Evolutionary conservation across 2,113 vertebrate genomes (phyloP), one percentile per base, ranked within the genome.

Genomic region (Misgurnus anguillicaudatus): DNA sequence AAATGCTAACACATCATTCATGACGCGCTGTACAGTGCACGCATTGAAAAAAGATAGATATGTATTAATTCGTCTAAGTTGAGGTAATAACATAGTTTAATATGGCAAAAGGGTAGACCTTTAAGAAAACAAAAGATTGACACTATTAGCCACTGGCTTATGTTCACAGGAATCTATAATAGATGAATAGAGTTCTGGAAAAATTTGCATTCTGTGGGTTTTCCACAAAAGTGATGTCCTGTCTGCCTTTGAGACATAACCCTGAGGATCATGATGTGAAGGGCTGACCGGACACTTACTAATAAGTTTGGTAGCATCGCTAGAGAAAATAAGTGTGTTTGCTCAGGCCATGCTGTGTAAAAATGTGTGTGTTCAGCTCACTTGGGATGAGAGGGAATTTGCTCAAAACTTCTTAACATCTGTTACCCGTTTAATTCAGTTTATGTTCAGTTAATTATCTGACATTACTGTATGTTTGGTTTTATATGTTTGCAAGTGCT

Each of bases 271-370:
- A 57, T 5, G 19, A 65, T 24, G 65, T 10, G 66, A 72, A 72
- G 0, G 80, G 36, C 31, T 82, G 39, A 42, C 51, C 5, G 47
- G 76, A 75, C 42, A 55, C 13, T 57, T 39, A 31, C 63, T 82
- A 68, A 82, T 68, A 77, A 24, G 63, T 79, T 83, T 79, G 77
- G 58, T 71, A 60, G 58, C 39, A 41, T 38, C n/a, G 71, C 65
- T 41, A 58, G 41, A 51, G 24, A 72, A 61, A 57, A 47, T 68
- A 55, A 21, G 65, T 21, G 39, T 83, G 21, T 75, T 79, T 79
- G 64, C 53, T 82, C 68, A 31, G 63, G 76, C 55, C 66, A 64
- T 78, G 69, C 16, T 60, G 48, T 60, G 55, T 7, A 24, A 53
- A 39, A 31, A 24, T 78, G 24, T 42, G 69, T 19, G 55, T 4